Evolutionary conservation across 2,888 invertebrate species (phyloP).

Genomic region (Carpatolechia fugitivella): DNA sequence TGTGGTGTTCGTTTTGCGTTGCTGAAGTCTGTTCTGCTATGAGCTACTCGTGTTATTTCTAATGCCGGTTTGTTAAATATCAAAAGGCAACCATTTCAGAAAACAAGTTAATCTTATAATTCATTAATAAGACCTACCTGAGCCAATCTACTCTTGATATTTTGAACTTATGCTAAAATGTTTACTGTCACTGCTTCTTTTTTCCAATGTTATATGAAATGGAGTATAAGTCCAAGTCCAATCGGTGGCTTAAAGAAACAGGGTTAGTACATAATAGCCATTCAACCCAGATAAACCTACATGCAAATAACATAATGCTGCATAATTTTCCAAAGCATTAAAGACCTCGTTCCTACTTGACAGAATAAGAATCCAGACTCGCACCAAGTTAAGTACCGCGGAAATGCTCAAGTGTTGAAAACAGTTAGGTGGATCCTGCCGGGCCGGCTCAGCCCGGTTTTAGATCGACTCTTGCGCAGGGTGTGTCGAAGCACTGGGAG

Average conservation of each 20-base stretch:
- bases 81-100: too few species aligned
- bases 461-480: background rate
- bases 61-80: background rate
- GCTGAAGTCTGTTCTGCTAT: too few species aligned
- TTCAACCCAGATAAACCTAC: too few species aligned
- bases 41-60: too few species aligned
- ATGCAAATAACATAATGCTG: too few species aligned
- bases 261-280: background rate
- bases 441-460: constrained; percentile 12
- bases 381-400: constrained; percentile 13
- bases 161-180: too few species aligned
- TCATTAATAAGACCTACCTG: too few species aligned
- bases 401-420: constrained; percentile 17
- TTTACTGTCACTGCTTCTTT: too few species aligned
- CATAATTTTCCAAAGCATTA: too few species aligned
- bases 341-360: background rate
- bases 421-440: constrained; percentile 28
- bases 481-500: background rate
- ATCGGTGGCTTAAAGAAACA: background rate
- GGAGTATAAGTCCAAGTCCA: background rate
- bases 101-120: too few species aligned
- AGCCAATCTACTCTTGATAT: background rate
- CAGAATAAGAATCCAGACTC: background rate
- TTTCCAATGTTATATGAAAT: too few species aligned
- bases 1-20: too few species aligned